Percentiles rank a stretch among this genome's conserved stretches.
phyloP scores from a whole-genome alignment of 2,113 vertebrate genomes.

The Atlantisia rogersi region DNA sequence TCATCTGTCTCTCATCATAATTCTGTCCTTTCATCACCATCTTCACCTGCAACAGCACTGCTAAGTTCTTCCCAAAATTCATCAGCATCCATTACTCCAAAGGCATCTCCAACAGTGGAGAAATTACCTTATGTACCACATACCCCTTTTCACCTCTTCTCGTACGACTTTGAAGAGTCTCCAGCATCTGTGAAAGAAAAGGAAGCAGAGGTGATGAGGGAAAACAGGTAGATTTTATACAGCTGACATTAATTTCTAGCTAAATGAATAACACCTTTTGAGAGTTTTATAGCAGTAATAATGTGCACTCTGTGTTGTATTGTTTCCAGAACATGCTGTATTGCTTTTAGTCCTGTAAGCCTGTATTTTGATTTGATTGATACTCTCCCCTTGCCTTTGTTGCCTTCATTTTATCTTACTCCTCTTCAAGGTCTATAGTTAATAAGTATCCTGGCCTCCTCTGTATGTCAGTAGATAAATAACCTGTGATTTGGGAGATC shows the following conservation, averaged over 20 bases:
- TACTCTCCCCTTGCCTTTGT: neutral
- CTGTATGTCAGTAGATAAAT: neutral
- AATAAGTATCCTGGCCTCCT: neutral
- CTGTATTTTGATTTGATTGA: neutral
- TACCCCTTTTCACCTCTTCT: constrained; percentile 92
- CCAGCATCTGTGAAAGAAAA: constrained; percentile 74
- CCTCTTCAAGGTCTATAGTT: neutral
- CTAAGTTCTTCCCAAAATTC: constrained; percentile 67
- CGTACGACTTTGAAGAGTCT: constrained; percentile 86
- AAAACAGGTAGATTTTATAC: constrained; percentile 80
- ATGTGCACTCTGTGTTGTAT: neutral
- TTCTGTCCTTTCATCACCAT: constrained; percentile 50
- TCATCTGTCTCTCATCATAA: constrained; percentile 35
- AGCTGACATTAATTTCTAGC: neutral
- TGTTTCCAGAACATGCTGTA: neutral
- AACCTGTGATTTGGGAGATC: neutral
- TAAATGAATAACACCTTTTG: neutral
- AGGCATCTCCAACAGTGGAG: constrained; percentile 74
- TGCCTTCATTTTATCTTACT: neutral
- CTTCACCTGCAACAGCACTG: constrained; percentile 28
- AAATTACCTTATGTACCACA: constrained; percentile 90
- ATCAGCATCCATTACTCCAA: constrained; percentile 68
- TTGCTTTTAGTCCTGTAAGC: neutral
- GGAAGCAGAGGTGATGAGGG: constrained; percentile 75
- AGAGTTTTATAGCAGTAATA: neutral